Percentiles rank a stretch among this genome's conserved stretches.
phyloP scores from a whole-genome alignment of 2,797 vertebrate genomes.

The Ambastaia sidthimunki region DNA sequence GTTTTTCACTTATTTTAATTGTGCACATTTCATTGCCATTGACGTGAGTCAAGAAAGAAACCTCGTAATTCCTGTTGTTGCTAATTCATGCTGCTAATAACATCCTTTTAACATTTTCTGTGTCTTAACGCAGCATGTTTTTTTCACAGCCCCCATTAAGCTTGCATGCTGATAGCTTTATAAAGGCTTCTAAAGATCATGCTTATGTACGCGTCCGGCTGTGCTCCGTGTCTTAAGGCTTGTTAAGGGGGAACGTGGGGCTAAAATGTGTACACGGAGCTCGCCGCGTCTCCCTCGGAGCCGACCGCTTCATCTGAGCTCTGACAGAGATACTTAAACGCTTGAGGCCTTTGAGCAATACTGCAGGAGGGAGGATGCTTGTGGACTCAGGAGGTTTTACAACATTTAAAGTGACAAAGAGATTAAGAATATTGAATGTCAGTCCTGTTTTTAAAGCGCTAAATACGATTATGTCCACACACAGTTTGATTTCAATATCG shows the following conservation, averaged over 20 bases:
- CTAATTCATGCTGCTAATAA: conserved; percentile 78
- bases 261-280: conserved; percentile 53
- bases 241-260: conserved; percentile 62
- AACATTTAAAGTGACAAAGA: background rate
- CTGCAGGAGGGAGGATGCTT: conserved; percentile 15
- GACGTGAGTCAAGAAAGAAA: conserved; percentile 61
- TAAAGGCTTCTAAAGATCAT: conserved; percentile 71
- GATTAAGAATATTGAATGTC: background rate
- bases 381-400: too few species aligned
- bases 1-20: conserved; percentile 46
- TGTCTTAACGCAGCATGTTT: conserved; percentile 76
- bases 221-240: conserved; percentile 63
- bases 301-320: conserved; percentile 51
- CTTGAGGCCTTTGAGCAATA: conserved; percentile 24
- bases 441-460: too few species aligned
- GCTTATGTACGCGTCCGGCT: conserved; percentile 60
- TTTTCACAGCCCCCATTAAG: conserved; percentile 71
- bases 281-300: conserved; percentile 44
- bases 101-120: conserved; percentile 77
- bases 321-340: conserved; percentile 34
- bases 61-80: conserved; percentile 56
- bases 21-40: conserved; percentile 35
- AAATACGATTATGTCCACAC: too few species aligned
- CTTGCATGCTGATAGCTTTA: conserved; percentile 73
- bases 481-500: too few species aligned